These are phyloP conservation scores for Sebastolobus alascanus DNA, from an alignment of 2,797 vertebrate genomes.

Conservation along the genomic window DNA sequence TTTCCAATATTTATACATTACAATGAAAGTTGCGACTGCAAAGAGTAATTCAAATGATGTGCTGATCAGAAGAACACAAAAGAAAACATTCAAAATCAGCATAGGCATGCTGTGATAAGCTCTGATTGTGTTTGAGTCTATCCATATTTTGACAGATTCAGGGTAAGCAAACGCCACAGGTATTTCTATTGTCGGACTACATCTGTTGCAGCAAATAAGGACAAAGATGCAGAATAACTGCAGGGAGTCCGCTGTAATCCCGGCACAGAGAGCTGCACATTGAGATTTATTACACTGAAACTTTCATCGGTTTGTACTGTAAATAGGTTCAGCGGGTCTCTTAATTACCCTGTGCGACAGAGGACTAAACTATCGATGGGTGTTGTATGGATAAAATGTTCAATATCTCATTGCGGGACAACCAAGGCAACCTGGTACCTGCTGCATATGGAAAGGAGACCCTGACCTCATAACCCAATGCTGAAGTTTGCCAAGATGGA, in stretches of 20 bases:
- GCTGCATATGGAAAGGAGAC: background rate
- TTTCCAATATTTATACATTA: conserved; percentile 33
- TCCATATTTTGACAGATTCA: conserved; percentile 14
- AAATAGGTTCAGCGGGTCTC: conserved; percentile 11
- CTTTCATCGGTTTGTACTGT: conserved; percentile 4
- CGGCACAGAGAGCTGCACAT: conserved; percentile 30
- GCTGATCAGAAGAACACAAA: conserved; percentile 4
- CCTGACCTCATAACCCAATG: background rate
- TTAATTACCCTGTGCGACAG: conserved; percentile 33
- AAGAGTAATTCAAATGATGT: conserved; percentile 17
- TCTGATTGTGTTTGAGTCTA: conserved; percentile 18
- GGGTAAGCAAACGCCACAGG: conserved; percentile 31
- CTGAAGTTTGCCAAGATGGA: conserved; percentile 52
- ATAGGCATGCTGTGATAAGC: background rate
- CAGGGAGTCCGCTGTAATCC: conserved; percentile 31
- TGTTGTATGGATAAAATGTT: conserved; percentile 7
- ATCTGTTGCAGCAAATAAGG: conserved; percentile 41
- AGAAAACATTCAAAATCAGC: conserved; percentile 14
- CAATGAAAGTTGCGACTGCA: conserved; percentile 33
- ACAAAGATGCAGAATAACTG: conserved; percentile 14
- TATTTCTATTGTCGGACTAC: conserved; percentile 28
- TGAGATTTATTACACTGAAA: conserved; percentile 38
- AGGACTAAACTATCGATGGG: conserved; percentile 1
- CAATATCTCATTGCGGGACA: conserved; percentile 20
- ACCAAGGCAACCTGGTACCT: background rate